Conservation (phyloP, 2,797 vertebrate genomes). For the Diceros bicornis region DNA sequence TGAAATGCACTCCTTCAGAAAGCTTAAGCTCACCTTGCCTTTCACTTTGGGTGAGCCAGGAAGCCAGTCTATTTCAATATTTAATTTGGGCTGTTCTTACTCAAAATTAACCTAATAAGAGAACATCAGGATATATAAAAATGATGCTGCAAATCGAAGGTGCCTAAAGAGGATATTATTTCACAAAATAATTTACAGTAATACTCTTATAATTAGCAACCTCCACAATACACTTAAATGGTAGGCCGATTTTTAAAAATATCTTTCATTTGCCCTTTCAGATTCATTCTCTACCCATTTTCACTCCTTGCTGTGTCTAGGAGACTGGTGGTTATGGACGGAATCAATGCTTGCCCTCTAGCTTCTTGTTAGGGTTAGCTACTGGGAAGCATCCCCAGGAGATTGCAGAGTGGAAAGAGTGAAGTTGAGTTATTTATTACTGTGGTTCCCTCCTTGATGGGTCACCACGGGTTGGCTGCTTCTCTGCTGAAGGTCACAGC, state of each 20-base stretch:
- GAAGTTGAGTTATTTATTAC: neutral
- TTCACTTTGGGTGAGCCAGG: neutral
- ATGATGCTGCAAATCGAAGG: neutral
- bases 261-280: constrained; percentile 21
- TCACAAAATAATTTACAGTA: neutral
- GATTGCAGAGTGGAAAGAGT: neutral
- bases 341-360: neutral
- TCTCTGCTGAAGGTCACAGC: neutral
- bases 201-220: neutral
- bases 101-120: constrained; percentile 36
- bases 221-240: neutral
- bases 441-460: neutral
- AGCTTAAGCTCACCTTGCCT: neutral
- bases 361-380: constrained; percentile 3
- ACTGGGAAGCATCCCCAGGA: neutral
- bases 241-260: neutral
- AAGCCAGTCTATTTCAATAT: neutral
- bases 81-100: constrained; percentile 39
- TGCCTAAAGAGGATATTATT: neutral
- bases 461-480: neutral
- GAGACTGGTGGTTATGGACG: neutral
- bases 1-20: neutral
- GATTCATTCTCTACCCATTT: neutral
- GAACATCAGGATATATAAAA: constrained; percentile 8
- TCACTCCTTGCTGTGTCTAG: neutral